Evolutionary conservation across 1,140 invertebrate species (phyloP), one percentile per base, ranked within the genome.

Genomic region (Caenorhabditis remanei): DNA sequence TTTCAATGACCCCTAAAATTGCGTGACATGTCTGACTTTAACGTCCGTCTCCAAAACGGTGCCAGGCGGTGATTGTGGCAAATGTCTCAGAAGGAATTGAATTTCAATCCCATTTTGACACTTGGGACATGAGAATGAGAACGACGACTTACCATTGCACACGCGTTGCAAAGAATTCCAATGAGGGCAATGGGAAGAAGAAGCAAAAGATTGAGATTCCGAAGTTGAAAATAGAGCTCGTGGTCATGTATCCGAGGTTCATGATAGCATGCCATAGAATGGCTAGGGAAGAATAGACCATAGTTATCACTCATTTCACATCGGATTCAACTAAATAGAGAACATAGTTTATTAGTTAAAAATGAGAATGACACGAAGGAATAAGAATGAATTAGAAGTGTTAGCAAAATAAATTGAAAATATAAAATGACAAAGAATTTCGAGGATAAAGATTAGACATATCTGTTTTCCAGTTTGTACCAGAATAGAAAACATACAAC

Each of bases 191-290:
- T 87, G 50, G 91, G 91, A 56, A 93, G 71, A 0, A 92, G 84
- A 1, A 92, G 40, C 16, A 89, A 91, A 0, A 92, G 53, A 85
- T 92, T 91, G 14, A 92, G 86, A 43, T 86, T 89, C 41, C 65
- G 63, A 32, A 92, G 88, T 84, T 90, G 87, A 50, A 85, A 91
- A 87, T 93, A 92, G 8, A 92, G 89, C 50, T 91, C 89, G 83
- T 91, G 88, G 85, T 92, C 91, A 61, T 92, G 92, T 4, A 93
- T 90, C 87, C 90, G 90, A 19, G 91, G 91, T 65, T 92, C 91
- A 79, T 92, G 92, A 84, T 92, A 92, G 79, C 90, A 92, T 11
- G 55, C 86, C 43, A 55, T 50, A 4, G 86, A 87, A 41, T 87
- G 75, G 19, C 86, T 87, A 24, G 71, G 71, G 21, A 79, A 79